Conservation (phyloP, 2,797 vertebrate genomes). For the Phoebastria nigripes region DNA sequence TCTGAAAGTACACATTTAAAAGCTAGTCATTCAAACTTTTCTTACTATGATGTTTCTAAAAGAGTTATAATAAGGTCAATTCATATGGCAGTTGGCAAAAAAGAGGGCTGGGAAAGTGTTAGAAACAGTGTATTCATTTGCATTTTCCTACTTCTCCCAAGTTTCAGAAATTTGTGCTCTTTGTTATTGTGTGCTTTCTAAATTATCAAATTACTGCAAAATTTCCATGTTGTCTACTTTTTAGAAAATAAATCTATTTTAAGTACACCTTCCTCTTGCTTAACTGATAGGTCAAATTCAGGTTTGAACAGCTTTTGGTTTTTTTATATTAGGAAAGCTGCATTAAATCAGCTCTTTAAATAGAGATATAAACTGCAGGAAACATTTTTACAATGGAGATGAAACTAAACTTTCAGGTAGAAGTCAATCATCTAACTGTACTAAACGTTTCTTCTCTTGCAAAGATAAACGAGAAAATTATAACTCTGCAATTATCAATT, state of each 20-base stretch:
- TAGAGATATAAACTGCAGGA: background rate
- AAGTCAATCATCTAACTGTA: background rate
- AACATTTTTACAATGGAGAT: background rate
- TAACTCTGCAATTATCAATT: background rate
- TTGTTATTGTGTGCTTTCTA: background rate
- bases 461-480: background rate
- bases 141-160: background rate
- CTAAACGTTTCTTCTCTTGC: background rate
- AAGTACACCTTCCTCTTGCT: background rate
- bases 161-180: background rate
- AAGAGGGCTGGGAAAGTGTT: background rate
- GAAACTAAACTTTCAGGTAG: background rate
- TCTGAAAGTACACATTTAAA: background rate
- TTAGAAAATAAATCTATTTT: background rate
- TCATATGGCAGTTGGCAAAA: background rate
- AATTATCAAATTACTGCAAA: background rate
- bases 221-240: background rate
- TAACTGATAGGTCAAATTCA: background rate
- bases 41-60: background rate
- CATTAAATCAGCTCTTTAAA: background rate
- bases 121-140: background rate
- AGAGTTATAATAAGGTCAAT: background rate
- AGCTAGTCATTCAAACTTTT: background rate
- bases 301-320: background rate
- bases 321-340: background rate